These are phyloP conservation scores for Pteruthius melanotis DNA, from an alignment of 2,113 vertebrate species.

Conservation along the genomic window DNA sequence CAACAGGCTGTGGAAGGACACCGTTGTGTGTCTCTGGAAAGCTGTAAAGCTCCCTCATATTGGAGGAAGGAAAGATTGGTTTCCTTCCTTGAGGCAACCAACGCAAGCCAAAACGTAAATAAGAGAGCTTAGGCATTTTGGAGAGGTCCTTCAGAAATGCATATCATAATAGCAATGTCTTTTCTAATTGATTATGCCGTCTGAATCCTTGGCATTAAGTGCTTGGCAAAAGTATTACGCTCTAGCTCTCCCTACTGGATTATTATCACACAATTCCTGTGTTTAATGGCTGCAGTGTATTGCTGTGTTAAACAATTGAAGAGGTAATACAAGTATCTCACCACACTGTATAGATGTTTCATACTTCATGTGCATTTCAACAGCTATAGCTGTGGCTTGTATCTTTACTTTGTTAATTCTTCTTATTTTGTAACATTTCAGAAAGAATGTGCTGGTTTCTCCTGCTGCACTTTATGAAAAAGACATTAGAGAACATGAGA, in stretches of 20 bases:
- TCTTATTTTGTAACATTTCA: not conserved
- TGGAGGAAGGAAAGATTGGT: not conserved
- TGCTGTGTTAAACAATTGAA: not conserved
- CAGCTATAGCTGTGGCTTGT: not conserved
- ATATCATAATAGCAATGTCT: not conserved
- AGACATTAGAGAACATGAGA: not conserved
- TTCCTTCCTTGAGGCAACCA: not conserved
- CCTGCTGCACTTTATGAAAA: not conserved
- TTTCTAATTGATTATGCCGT: slow-evolving; percentile 43
- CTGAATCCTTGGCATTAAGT: slow-evolving; percentile 31
- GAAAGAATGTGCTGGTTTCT: not conserved
- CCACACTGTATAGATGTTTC: not conserved
- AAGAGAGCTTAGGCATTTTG: not conserved
- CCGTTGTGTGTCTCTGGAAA: not conserved
- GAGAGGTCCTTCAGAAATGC: not conserved
- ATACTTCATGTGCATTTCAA: not conserved
- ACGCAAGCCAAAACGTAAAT: not conserved
- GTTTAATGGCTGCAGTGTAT: not conserved
- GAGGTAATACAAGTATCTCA: not conserved
- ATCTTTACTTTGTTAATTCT: not conserved
- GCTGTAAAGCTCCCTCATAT: not conserved
- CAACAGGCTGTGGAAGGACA: not conserved
- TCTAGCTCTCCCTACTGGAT: slow-evolving; percentile 69
- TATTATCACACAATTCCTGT: slow-evolving; percentile 19
- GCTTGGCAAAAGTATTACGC: slow-evolving; percentile 24